Conservation (phyloP, 1,140 invertebrate genomes). For the Andrena cerasifolii region DNA sequence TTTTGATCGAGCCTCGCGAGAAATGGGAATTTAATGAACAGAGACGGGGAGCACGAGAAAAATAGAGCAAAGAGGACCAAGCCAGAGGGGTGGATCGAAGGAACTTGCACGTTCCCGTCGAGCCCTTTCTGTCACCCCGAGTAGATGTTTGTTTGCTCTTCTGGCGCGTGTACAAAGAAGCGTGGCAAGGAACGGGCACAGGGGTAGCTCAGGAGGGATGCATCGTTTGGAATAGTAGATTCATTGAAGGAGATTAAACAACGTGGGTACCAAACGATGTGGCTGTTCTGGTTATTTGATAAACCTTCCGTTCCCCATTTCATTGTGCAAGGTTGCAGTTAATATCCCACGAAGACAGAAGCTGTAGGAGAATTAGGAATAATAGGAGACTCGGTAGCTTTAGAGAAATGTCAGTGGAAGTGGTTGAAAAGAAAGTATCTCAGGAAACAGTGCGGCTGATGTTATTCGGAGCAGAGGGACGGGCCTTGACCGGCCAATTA, state of each 20-base stretch:
- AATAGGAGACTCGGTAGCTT: too few relatives aligned
- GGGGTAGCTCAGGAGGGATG: not conserved
- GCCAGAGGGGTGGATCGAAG: not conserved
- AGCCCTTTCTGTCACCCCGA: not conserved
- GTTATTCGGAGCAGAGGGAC: too few relatives aligned
- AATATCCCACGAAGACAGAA: too few relatives aligned
- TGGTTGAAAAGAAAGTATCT: too few relatives aligned
- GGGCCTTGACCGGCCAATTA: too few relatives aligned
- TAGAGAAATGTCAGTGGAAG: too few relatives aligned
- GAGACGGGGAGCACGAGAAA: constrained; percentile 1
- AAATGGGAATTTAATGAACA: constrained; percentile 38
- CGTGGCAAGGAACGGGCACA: not conserved
- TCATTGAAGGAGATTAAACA: constrained; percentile 1
- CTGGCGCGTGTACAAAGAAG: not conserved
- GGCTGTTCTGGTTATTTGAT: too few relatives aligned
- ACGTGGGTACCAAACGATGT: too few relatives aligned
- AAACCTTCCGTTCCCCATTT: too few relatives aligned
- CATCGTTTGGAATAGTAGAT: not conserved
- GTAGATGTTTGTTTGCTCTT: not conserved
- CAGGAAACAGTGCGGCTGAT: too few relatives aligned
- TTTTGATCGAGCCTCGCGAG: constrained; percentile 20
- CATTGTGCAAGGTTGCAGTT: too few relatives aligned
- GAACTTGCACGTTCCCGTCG: not conserved
- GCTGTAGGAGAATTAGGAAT: too few relatives aligned
- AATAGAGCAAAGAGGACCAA: constrained; percentile 11